Evolutionary conservation across 64 coral and sea anemone genomes (phyloP).

Genomic region (Stichodactyla mertensii): DNA sequence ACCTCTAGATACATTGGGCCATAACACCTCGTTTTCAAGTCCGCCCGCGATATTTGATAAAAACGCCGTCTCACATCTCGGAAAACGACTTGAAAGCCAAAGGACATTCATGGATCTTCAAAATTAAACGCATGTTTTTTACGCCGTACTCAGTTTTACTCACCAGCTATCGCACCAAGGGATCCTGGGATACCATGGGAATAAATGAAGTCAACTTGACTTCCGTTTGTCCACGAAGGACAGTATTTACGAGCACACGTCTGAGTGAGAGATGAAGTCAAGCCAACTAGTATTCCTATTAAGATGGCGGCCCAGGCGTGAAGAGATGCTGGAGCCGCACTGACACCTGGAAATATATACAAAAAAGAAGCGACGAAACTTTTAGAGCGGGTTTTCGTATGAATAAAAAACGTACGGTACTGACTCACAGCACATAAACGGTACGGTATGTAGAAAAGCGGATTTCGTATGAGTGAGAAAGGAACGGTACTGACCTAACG

Average conservation of each 20-base stretch:
- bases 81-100: too few species aligned
- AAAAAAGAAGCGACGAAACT: too few species aligned
- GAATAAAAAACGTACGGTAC: too few species aligned
- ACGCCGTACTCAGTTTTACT: neutral
- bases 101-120: too few species aligned
- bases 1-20: slow-evolving; percentile 11
- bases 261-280: slow-evolving; percentile 43
- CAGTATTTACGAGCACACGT: slow-evolving; percentile 46
- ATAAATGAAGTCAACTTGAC: slow-evolving; percentile 63
- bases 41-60: too few species aligned
- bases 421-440: too few species aligned
- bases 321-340: slow-evolving; percentile 61
- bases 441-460: too few species aligned
- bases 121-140: too few species aligned
- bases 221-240: slow-evolving; percentile 62
- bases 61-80: too few species aligned
- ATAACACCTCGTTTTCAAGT: neutral
- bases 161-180: slow-evolving; percentile 73
- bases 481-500: too few species aligned
- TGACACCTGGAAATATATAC: slow-evolving; percentile 27
- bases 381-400: too few species aligned
- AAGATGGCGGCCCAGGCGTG: slow-evolving; percentile 71
- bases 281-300: slow-evolving; percentile 60
- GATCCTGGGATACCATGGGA: slow-evolving; percentile 73
- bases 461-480: too few species aligned